A percentile compares a stretch with the other conserved stretches of the same genome.
Conservation (phyloP, 2,888 invertebrate species). For the Macrophya alboannulata region DNA sequence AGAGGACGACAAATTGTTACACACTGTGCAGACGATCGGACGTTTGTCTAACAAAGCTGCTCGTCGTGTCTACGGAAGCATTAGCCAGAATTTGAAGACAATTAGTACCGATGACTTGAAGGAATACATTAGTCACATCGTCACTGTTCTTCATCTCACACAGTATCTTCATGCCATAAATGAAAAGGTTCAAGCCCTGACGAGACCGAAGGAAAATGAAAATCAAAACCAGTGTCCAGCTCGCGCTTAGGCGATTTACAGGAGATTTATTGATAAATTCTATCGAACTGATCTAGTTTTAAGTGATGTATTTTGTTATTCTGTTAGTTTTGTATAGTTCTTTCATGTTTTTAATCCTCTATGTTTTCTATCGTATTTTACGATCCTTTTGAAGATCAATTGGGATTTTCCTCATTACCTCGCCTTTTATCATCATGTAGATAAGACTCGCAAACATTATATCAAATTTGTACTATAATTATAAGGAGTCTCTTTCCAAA, state of each 20-base stretch:
- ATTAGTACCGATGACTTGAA: slow-evolving; percentile 72
- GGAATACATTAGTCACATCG: slow-evolving; percentile 71
- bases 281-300: slow-evolving; percentile 1
- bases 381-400: neutral
- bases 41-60: slow-evolving; percentile 88
- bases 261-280: neutral
- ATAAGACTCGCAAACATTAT: neutral
- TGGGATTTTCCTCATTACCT: neutral
- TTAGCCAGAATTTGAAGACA: slow-evolving; percentile 83
- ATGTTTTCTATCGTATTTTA: neutral
- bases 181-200: slow-evolving; percentile 64
- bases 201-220: slow-evolving; percentile 47
- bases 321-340: neutral
- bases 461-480: neutral
- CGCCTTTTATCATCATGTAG: neutral
- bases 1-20: slow-evolving; percentile 85
- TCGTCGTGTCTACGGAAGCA: slow-evolving; percentile 86
- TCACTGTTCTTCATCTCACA: slow-evolving; percentile 74
- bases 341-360: neutral
- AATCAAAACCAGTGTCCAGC: neutral
- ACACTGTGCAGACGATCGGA: slow-evolving; percentile 88
- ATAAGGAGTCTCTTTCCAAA: neutral
- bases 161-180: slow-evolving; percentile 69
- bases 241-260: neutral
- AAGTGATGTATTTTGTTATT: neutral